Conservation (phyloP, 2,113 vertebrate genomes). For the Ictidomys tridecemlineatus region DNA sequence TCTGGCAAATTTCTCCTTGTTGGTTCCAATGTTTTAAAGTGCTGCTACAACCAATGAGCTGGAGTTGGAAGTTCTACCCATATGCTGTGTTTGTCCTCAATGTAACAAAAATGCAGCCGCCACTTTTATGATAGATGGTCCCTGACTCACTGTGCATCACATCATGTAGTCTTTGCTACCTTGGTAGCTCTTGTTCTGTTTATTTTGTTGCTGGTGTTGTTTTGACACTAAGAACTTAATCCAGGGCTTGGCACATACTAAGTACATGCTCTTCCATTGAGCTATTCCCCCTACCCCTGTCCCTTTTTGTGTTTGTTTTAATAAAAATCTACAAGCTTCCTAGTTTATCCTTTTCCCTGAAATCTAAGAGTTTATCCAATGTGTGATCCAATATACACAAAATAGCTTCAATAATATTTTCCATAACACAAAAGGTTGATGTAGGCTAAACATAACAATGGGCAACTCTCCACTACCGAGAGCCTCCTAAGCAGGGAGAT, state of each 20-base stretch:
- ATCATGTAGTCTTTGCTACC: background rate
- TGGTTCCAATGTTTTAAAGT: constrained; percentile 41
- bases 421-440: background rate
- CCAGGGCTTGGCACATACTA: background rate
- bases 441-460: background rate
- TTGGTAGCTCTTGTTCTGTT: background rate
- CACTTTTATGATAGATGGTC: constrained; percentile 18
- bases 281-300: background rate
- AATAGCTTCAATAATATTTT: background rate
- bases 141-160: constrained; percentile 7
- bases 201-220: background rate
- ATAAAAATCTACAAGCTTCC: background rate
- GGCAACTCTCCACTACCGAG: background rate
- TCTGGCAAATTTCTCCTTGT: background rate
- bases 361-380: background rate
- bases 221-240: background rate
- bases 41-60: constrained; percentile 12
- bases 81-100: background rate
- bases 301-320: background rate
- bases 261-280: background rate
- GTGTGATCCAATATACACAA: background rate
- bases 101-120: constrained; percentile 16
- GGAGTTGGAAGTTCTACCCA: background rate
- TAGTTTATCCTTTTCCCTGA: background rate
- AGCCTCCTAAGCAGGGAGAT: background rate